phyloP scores from a whole-genome alignment of 2,797 vertebrate genomes.

The Crocidura indochinensis region DNA sequence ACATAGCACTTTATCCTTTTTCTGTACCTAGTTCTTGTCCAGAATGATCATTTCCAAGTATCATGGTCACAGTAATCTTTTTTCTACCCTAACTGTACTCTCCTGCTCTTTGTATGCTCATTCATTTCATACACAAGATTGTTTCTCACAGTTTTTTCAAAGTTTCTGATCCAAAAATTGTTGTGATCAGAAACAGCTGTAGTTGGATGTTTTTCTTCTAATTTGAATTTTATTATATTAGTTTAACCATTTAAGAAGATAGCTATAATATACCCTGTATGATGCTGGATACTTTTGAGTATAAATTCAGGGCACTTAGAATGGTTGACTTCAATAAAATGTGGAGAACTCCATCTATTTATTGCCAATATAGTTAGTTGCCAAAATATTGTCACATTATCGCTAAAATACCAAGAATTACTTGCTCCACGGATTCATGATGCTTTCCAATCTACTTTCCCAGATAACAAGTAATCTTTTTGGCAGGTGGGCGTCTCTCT shows the following conservation, averaged over 20 bases:
- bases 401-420: slow-evolving; percentile 58
- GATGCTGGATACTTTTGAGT: not conserved
- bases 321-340: not conserved
- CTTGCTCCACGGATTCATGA: not conserved
- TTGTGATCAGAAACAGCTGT: slow-evolving; percentile 36
- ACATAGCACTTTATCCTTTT: too few relatives aligned
- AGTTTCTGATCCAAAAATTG: slow-evolving; percentile 4
- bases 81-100: too few relatives aligned
- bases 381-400: not conserved
- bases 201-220: slow-evolving; percentile 35
- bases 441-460: not conserved
- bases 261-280: not conserved
- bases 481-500: not conserved
- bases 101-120: too few relatives aligned
- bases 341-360: not conserved
- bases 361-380: too few relatives aligned
- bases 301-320: not conserved
- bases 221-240: slow-evolving; percentile 43
- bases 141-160: not conserved
- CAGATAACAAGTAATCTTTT: not conserved
- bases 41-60: too few relatives aligned
- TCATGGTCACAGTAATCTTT: too few relatives aligned
- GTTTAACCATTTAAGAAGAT: slow-evolving; percentile 8
- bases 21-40: too few relatives aligned
- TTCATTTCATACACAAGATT: not conserved